Percentiles rank a stretch among this genome's conserved stretches.
Conservation (phyloP, 2,797 vertebrate genomes). For the Philypnodon macrostomus region DNA sequence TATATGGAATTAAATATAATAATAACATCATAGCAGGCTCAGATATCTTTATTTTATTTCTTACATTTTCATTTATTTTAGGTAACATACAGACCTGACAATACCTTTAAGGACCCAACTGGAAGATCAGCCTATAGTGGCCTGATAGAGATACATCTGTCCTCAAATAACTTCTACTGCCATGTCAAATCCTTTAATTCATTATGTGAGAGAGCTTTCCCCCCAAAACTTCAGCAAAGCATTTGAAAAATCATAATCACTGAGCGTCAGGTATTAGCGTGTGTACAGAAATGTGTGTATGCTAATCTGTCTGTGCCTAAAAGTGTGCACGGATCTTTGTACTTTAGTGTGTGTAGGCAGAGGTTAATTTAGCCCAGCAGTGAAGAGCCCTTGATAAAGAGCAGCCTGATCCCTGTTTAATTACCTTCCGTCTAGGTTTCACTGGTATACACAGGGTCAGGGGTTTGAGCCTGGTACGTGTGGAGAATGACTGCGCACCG, state of each 20-base stretch:
- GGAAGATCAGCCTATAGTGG: no score
- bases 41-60: no score
- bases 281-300: slow-evolving; percentile 21
- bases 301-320: slow-evolving; percentile 19
- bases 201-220: no score
- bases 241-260: neutral
- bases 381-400: slow-evolving; percentile 76
- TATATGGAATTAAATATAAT: no score
- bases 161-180: no score
- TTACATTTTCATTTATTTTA: no score
- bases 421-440: slow-evolving; percentile 71
- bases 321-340: slow-evolving; percentile 25
- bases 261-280: slow-evolving; percentile 1
- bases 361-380: slow-evolving; percentile 75
- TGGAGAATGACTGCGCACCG: slow-evolving; percentile 42
- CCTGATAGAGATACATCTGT: no score
- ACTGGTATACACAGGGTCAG: slow-evolving; percentile 55
- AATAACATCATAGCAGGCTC: no score
- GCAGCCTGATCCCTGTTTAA: slow-evolving; percentile 76
- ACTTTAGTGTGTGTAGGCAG: slow-evolving; percentile 45
- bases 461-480: slow-evolving; percentile 54
- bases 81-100: no score
- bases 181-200: no score
- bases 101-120: no score
- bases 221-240: neutral